Percentiles rank a stretch among this genome's conserved stretches.
Conservation (phyloP, 2,888 invertebrate species). For the Callinectes sapidus region DNA sequence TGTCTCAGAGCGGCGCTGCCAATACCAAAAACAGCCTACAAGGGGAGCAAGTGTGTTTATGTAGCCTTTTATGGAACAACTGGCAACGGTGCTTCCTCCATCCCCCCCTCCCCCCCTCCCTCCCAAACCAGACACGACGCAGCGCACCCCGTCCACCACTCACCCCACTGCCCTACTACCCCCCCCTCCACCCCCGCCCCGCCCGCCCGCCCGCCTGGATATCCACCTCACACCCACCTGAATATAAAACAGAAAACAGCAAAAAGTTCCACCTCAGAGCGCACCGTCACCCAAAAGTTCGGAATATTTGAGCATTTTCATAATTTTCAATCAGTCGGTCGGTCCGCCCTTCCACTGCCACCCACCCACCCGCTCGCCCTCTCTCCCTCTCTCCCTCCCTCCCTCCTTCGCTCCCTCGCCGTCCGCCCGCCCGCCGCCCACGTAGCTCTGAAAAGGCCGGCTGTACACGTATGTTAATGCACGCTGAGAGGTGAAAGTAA, state of each 20-base stretch:
- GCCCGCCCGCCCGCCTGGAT: neutral
- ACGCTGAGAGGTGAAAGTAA: constrained; percentile 33
- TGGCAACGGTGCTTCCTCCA: neutral
- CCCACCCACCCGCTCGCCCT: neutral
- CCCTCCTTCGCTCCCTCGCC: too few species aligned
- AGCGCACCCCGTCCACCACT: neutral
- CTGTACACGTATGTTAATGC: constrained; percentile 29
- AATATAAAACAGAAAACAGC: neutral
- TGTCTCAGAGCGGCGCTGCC: neutral
- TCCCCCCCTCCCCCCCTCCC: neutral
- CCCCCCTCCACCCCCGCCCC: too few species aligned
- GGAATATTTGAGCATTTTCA: neutral
- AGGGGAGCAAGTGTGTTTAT: constrained; percentile 19
- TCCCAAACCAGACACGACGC: neutral
- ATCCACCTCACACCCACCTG: neutral
- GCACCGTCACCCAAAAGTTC: neutral
- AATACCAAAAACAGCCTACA: constrained; percentile 1
- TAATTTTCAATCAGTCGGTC: constrained; percentile 22
- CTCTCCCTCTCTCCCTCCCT: too few species aligned
- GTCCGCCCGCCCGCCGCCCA: constrained; percentile 1
- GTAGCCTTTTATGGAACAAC: neutral
- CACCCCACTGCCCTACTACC: neutral
- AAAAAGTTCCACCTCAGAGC: neutral
- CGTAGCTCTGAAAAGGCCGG: constrained; percentile 16
- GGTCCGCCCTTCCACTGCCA: neutral